These are phyloP conservation scores for Meliscaeva auricollis DNA, from an alignment of 2,888 invertebrate genomes.

Conservation along the genomic window DNA sequence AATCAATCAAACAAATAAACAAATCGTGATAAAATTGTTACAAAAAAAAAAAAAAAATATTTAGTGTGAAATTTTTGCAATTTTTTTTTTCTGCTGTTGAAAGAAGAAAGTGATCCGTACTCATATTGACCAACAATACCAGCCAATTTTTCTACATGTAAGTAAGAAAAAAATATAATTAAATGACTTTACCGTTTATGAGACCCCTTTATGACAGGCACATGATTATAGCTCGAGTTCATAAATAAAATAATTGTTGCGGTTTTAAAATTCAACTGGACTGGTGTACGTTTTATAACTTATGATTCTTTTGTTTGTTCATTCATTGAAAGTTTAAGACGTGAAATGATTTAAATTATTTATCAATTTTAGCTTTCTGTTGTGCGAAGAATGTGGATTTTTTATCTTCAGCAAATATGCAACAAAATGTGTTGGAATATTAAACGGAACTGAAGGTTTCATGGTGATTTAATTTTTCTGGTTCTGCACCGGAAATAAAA, in stretches of 20 bases:
- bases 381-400: neutral
- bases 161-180: neutral
- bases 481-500: neutral
- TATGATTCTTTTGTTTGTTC: neutral
- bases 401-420: neutral
- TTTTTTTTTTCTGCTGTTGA: neutral
- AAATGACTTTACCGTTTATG: constrained; percentile 12
- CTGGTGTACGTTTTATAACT: constrained; percentile 11
- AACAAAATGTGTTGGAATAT: neutral
- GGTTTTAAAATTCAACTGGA: constrained; percentile 5
- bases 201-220: neutral
- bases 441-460: neutral
- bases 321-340: constrained; percentile 12
- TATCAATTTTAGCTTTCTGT: constrained; percentile 21
- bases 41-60: neutral
- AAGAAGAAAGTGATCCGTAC: constrained; percentile 17
- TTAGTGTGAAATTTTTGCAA: constrained; percentile 8
- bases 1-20: constrained; percentile 31
- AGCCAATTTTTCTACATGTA: neutral
- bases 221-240: neutral
- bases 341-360: constrained; percentile 11
- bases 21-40: constrained; percentile 30
- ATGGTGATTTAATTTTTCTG: neutral
- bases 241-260: too few species aligned
- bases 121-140: neutral